phyloP scores from a whole-genome alignment of 2,888 invertebrate genomes.

The Mythimna loreyi region DNA sequence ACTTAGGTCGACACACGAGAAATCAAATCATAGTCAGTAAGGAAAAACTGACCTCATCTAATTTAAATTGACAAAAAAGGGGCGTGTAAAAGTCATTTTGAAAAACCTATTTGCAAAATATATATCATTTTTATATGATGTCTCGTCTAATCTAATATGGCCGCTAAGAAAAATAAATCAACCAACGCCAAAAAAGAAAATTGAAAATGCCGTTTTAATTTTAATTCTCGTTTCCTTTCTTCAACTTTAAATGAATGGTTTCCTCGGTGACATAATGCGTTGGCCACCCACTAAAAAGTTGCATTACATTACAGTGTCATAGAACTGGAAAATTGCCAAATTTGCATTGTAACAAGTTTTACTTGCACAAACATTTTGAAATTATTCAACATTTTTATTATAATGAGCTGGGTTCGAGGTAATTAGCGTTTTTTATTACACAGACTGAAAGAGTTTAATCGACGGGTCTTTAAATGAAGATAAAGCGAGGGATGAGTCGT shows the following conservation, averaged over 20 bases:
- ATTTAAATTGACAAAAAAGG: too few species aligned
- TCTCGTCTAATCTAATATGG: too few species aligned
- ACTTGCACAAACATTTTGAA: constrained; percentile 57
- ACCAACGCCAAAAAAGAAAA: neutral
- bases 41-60: too few species aligned
- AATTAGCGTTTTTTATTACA: constrained; percentile 57
- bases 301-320: constrained; percentile 54
- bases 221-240: constrained; percentile 13
- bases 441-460: constrained; percentile 42
- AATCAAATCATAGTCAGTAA: too few species aligned
- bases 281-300: constrained; percentile 61
- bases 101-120: too few species aligned
- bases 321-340: constrained; percentile 68
- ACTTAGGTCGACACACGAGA: too few species aligned
- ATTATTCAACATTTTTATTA: constrained; percentile 56
- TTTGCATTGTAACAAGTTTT: constrained; percentile 65
- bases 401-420: constrained; percentile 45
- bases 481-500: constrained; percentile 27
- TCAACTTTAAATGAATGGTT: constrained; percentile 41
- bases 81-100: too few species aligned
- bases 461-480: constrained; percentile 22
- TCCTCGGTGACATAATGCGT: constrained; percentile 42
- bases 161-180: neutral
- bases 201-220: neutral
- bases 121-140: too few species aligned